Base-by-base conservation (phyloP, 2,888 invertebrate species). In the Ophion ventricosus region DNA sequence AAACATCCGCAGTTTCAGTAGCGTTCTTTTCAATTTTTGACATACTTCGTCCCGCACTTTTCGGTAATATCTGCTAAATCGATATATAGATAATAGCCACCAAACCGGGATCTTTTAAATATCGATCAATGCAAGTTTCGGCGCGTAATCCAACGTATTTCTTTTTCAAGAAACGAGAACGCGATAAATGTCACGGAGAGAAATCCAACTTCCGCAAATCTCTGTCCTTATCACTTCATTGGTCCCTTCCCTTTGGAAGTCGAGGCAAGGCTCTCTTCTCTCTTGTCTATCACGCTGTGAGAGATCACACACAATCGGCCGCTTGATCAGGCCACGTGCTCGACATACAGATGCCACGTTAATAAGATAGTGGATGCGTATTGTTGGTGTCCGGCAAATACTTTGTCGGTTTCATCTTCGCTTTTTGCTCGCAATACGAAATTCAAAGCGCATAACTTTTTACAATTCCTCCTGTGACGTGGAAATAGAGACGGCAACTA, bases 111-210 rank as follows among this genome's bases (percentile, higher is more conserved):
- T 5, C 2, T 72, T 20, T 35, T n/a, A 25, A 74, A 23, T 49
- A 35, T 23, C 56, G 64, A 79, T 64, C 56, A 40, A 25, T 49
- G 61, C 14, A 66, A 17, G 1, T 43, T 80, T 49, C 26, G 43
- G 61, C 29, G 11, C 29, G 49, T 29, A 25, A 59, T 66, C 78
- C 40, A 66, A 79, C 82, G 82, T 84, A 82, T 83, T 86, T 85
- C 84, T 69, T 70, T 78, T n/a, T 26, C 66, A 79, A 73, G 26
- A 74, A 84, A 84, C 54, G 67, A 69, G 84, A 74, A 78, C 73
- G 26, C n/a, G 67, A 69, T 25, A 56, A 63, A 80, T 40, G 67
- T 57, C 40, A 40, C 35, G 43, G 56, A 75, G 81, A 74, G 81
- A 81, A 78, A 82, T 82, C 79, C 75, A 84, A 54, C 54, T 80